These are phyloP conservation scores for Atopsyche davidsoni DNA, from an alignment of 1,140 invertebrate species.

Conservation along the genomic window DNA sequence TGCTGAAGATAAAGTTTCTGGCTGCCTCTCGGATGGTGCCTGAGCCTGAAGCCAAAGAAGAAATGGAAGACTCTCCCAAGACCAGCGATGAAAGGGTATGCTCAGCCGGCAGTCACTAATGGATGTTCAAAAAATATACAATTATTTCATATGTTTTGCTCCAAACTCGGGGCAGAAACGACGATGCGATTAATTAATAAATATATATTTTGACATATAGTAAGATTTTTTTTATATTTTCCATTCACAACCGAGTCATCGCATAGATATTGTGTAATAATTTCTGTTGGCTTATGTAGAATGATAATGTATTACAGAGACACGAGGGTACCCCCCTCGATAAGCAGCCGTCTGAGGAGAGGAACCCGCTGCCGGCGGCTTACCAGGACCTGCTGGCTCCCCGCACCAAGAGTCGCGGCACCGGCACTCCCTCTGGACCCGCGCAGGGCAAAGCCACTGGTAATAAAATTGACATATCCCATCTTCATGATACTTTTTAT, in stretches of 20 bases:
- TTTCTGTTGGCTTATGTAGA: constrained; percentile 6
- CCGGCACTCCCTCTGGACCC: constrained; percentile 25
- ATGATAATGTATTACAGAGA: no score
- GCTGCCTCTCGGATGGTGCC: constrained; percentile 33
- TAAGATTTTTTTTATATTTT: no score
- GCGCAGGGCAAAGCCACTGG: constrained; percentile 16
- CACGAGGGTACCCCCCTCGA: constrained; percentile 20
- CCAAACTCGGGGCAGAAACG: neutral
- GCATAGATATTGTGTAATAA: neutral
- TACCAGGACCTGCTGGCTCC: constrained; percentile 25
- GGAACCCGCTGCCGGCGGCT: constrained; percentile 17
- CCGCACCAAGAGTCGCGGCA: constrained; percentile 24
- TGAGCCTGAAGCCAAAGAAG: constrained; percentile 30
- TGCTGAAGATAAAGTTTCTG: constrained; percentile 41
- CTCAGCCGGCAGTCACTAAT: no score
- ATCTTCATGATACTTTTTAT: no score
- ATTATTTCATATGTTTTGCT: neutral
- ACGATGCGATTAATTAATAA: no score
- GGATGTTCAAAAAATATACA: neutral
- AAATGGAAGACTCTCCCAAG: constrained; percentile 15
- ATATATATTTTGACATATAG: no score
- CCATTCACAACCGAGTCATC: no score
- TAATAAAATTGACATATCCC: constrained; percentile 3
- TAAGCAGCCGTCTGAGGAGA: constrained; percentile 23
- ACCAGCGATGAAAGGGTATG: constrained; percentile 13